These are phyloP conservation scores for Acronicta aceris DNA, from an alignment of 2,888 invertebrate genomes.

Conservation along the genomic window DNA sequence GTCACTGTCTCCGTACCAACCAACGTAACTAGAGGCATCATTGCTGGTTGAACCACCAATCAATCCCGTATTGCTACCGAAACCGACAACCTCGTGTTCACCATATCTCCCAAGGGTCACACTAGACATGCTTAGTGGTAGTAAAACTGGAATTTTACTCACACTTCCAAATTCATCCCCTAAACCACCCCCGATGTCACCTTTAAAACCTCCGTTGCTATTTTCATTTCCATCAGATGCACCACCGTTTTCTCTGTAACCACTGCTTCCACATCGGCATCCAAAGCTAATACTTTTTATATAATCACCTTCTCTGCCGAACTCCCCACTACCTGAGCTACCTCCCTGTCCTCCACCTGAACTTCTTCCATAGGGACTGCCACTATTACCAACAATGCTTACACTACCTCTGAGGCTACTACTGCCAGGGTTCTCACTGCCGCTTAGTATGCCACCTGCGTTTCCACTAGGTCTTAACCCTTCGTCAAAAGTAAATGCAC, in stretches of 20 bases:
- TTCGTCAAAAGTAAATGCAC: constrained; percentile 23
- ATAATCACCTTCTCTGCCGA: constrained; percentile 34
- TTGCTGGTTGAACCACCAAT: no score
- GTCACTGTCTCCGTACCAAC: not conserved
- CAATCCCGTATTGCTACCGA: no score
- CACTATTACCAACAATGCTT: constrained; percentile 23
- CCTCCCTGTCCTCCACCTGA: constrained; percentile 24
- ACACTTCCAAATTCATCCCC: constrained; percentile 9
- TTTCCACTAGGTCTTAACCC: constrained; percentile 47
- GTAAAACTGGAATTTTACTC: no score
- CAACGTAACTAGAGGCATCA: no score
- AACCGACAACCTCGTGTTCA: no score
- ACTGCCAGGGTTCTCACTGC: constrained; percentile 53
- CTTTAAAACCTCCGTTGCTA: constrained; percentile 32
- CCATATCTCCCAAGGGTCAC: no score
- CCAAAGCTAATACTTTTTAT: constrained; percentile 18
- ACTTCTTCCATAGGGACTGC: constrained; percentile 45
- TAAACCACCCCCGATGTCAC: constrained; percentile 4
- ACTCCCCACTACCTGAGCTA: constrained; percentile 29
- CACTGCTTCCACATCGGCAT: constrained; percentile 24
- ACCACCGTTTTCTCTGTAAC: constrained; percentile 35
- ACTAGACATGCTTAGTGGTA: no score
- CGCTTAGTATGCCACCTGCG: not conserved
- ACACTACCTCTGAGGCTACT: constrained; percentile 22
- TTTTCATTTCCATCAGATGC: constrained; percentile 42